These are phyloP conservation scores for Uropsilus gracilis DNA, from an alignment of 2,113 vertebrate species.

Conservation along the genomic window DNA sequence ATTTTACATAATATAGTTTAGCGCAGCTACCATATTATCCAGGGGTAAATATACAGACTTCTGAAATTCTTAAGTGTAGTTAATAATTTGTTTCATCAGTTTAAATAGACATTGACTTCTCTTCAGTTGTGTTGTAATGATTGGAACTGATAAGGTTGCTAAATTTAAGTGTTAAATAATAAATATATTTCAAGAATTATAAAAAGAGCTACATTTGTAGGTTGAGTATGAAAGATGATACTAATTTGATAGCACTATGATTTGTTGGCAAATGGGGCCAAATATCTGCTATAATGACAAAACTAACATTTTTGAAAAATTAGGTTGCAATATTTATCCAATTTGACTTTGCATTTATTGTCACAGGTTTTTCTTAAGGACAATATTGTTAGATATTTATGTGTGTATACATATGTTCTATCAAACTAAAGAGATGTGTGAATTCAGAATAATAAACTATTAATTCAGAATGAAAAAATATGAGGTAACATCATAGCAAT, in stretches of 20 bases:
- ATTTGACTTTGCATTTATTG: neutral
- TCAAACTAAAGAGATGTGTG: neutral
- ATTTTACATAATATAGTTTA: neutral
- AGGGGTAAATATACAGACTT: neutral
- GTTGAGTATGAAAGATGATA: constrained; percentile 64
- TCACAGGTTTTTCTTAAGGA: neutral
- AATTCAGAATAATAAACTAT: constrained; percentile 37
- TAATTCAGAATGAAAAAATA: neutral
- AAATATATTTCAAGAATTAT: constrained; percentile 60
- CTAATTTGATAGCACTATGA: neutral
- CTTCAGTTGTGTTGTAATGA: neutral
- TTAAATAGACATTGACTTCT: neutral
- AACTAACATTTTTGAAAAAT: neutral
- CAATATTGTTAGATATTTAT: neutral
- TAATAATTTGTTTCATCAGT: neutral
- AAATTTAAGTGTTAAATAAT: neutral
- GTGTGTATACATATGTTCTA: too few relatives aligned
- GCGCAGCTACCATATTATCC: neutral
- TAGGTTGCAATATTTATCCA: constrained; percentile 3
- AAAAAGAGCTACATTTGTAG: constrained; percentile 63
- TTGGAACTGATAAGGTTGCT: neutral
- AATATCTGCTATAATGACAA: constrained; percentile 53
- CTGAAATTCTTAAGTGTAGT: constrained; percentile 1
- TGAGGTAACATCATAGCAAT: neutral
- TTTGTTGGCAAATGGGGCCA: constrained; percentile 46